Percentiles rank a stretch among this genome's conserved stretches.
Conservation (phyloP, 2,113 vertebrate species). For the Forbesichthys agassizii region DNA sequence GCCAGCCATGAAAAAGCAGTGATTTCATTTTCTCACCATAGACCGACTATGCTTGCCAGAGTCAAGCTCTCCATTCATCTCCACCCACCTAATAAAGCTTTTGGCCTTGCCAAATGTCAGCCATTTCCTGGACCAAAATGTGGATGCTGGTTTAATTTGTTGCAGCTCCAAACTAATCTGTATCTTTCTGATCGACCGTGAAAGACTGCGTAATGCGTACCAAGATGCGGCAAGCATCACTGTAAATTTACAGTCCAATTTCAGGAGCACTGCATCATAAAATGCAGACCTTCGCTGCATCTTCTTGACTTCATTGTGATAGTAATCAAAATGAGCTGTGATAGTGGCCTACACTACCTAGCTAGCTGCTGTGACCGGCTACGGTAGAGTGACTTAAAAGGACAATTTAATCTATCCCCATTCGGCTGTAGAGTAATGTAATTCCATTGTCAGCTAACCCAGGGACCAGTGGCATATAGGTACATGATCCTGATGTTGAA, state of each 20-base stretch:
- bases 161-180: background rate
- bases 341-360: background rate
- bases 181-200: conserved; percentile 4
- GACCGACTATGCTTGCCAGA: background rate
- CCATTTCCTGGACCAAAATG: background rate
- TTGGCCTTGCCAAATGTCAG: conserved; percentile 24
- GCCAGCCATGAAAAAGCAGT: conserved; percentile 11
- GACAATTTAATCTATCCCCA: conserved; percentile 8
- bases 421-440: conserved; percentile 33
- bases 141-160: conserved; percentile 1
- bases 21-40: no score
- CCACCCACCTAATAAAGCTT: conserved; percentile 17
- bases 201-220: background rate
- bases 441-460: conserved; percentile 31
- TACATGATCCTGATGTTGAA: conserved; percentile 54
- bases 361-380: background rate
- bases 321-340: background rate
- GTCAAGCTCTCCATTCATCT: conserved; percentile 35
- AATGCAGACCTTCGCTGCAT: background rate
- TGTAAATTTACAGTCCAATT: conserved; percentile 3
- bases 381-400: background rate
- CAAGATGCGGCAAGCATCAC: background rate
- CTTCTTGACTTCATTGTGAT: background rate
- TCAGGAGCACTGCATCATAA: background rate
- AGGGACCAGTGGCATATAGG: conserved; percentile 9